Conservation (phyloP, 2,797 vertebrate species). For the Tenualosa thibaudeaui region DNA sequence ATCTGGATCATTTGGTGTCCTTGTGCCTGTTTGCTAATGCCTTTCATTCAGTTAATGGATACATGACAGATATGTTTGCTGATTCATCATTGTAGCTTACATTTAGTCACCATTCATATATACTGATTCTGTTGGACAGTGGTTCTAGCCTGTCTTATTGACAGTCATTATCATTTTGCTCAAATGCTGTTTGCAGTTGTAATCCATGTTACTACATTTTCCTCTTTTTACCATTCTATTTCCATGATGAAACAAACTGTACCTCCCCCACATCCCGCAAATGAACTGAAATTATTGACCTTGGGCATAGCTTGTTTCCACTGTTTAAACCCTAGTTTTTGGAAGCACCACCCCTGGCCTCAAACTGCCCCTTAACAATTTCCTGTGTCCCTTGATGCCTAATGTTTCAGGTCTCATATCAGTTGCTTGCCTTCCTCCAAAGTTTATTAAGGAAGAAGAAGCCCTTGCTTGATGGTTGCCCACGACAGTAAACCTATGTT, state of each 20-base stretch:
- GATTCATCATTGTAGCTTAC: too few relatives aligned
- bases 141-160: neutral
- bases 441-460: slow-evolving; percentile 43
- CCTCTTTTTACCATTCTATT: neutral
- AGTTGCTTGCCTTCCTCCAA: slow-evolving; percentile 41
- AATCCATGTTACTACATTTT: neutral
- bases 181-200: neutral
- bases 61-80: too few relatives aligned
- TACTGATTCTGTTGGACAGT: neutral
- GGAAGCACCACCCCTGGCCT: slow-evolving; percentile 26
- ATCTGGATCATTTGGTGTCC: too few relatives aligned
- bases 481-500: slow-evolving; percentile 42
- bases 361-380: slow-evolving; percentile 32
- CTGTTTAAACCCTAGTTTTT: slow-evolving; percentile 43
- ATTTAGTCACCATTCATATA: too few relatives aligned
- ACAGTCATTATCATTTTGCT: neutral
- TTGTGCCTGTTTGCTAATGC: too few relatives aligned
- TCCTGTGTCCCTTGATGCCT: slow-evolving; percentile 26
- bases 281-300: slow-evolving; percentile 39
- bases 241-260: neutral
- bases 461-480: slow-evolving; percentile 39
- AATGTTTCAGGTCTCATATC: slow-evolving; percentile 48
- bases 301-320: slow-evolving; percentile 14
- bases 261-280: slow-evolving; percentile 1
- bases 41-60: too few relatives aligned